A percentile compares a stretch with the other conserved stretches of the same genome.
Conservation (phyloP, 2,888 invertebrate genomes). For the Aleiodes leptofemur region DNA sequence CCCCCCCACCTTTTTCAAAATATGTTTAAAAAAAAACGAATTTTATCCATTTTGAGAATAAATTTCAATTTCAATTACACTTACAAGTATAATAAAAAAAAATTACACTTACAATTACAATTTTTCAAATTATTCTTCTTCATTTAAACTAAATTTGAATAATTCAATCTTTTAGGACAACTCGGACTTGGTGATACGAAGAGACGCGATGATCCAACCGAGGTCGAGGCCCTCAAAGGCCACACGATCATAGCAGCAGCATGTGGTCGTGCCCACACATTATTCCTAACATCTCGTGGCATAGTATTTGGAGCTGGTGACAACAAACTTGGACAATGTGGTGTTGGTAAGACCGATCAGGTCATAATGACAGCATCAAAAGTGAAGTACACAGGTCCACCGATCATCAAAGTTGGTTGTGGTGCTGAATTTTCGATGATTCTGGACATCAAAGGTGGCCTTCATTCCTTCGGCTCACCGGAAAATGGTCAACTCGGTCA, state of each 20-base stretch:
- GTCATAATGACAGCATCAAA: constrained; percentile 76
- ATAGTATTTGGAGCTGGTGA: constrained; percentile 93
- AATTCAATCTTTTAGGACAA: constrained; percentile 79
- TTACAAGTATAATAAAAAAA: too few species aligned
- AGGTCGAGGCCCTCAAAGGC: constrained; percentile 85
- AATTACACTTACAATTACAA: too few species aligned
- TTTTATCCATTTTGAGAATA: too few species aligned
- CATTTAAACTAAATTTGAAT: background rate
- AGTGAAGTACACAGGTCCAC: constrained; percentile 87
- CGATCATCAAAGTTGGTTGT: constrained; percentile 91
- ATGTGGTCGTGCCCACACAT: constrained; percentile 90
- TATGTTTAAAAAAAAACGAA: too few species aligned
- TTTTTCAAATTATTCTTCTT: too few species aligned
- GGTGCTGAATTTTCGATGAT: constrained; percentile 96
- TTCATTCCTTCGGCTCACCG: constrained; percentile 94
- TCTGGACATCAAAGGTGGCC: constrained; percentile 89
- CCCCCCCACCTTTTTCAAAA: too few species aligned
- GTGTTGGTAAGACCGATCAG: constrained; percentile 82
- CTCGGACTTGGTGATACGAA: constrained; percentile 88
- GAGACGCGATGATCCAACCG: constrained; percentile 85
- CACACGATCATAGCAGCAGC: constrained; percentile 91
- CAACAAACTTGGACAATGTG: constrained; percentile 95
- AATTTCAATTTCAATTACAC: too few species aligned
- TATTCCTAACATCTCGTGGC: constrained; percentile 91
- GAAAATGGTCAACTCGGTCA: constrained; percentile 96